Base-by-base conservation (phyloP, 2,888 invertebrate genomes). In the Drosophila fungiperda region DNA sequence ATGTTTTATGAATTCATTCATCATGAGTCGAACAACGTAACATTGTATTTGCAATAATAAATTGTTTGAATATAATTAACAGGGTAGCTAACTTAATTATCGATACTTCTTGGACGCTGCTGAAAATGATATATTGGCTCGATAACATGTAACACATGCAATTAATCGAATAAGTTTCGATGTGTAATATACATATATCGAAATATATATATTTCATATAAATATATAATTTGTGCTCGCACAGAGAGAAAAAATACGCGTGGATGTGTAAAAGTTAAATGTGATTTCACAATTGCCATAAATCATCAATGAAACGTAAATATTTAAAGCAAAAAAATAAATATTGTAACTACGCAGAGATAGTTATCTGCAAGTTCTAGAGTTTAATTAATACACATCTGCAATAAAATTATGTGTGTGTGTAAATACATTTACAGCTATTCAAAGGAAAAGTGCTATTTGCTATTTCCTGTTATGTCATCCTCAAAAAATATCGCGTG, bases 231-330 rank as follows among this genome's bases (percentile, higher is more conserved):
- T 45, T 23, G 20, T 45, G 45, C 45, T 23, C 45, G 15, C 45
- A 23, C 15, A 15, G 20, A 23, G n/a, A n/a, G 4, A 15, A 20
- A 6, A 15, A 45, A 8, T 23, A 23, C 45, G 23, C 23, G 23
- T 26, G 23, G 15, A 45, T 45, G 15, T 45, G 23, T 45, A 45
- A 23, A 23, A 23, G 15, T 45, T 23, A 45, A 45, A 15, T 45
- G 45, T 45, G 45, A 45, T 23, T 23, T 45, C 23, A 45, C 45
- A 15, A 23, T 23, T 23, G 45, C 15, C 23, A 26, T 23, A 15
- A 45, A 45, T 45, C 4, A 45, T 45, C 45, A 45, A 45, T 45
- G 45, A 45, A 45, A 45, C 23, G 45, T 45, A 45, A 20, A 20
- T 20, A 45, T 20, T 12, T 45, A 45, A 45, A 20, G 45, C 12